Conservation (phyloP, 2,113 vertebrate genomes). For the Melospiza georgiana region DNA sequence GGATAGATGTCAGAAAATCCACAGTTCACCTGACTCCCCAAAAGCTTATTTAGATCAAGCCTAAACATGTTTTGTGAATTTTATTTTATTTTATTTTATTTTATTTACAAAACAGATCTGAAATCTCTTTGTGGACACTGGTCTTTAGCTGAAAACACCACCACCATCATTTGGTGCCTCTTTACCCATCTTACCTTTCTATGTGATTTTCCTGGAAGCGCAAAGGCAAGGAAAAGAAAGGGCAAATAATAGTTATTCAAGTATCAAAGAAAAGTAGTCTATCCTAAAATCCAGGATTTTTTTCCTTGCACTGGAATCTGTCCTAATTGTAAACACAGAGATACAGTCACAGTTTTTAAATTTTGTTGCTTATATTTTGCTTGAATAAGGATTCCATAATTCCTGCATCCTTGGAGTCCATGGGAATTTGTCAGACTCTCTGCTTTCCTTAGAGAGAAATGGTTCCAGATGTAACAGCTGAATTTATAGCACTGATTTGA, state of each 20-base stretch:
- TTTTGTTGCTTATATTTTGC: not conserved
- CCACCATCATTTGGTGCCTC: not conserved
- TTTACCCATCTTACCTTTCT: not conserved
- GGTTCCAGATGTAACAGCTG: not conserved
- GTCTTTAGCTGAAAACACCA: not conserved
- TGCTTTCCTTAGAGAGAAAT: not conserved
- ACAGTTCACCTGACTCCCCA: not conserved
- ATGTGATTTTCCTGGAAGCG: not conserved
- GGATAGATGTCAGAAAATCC: not conserved
- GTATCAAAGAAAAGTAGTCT: not conserved
- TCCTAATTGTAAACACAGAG: not conserved
- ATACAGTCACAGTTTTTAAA: not conserved
- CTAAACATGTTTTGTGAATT: not conserved
- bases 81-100: not conserved
- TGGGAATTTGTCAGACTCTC: not conserved
- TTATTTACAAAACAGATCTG: not conserved
- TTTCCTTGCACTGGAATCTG: not conserved
- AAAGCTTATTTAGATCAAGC: not conserved
- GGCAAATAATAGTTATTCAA: not conserved
- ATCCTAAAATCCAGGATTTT: not conserved
- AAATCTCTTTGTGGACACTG: not conserved
- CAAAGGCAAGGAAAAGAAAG: not conserved
- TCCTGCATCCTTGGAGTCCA: not conserved
- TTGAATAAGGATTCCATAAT: not conserved
- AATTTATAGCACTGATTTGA: not conserved